Conservation (phyloP, 2,888 invertebrate genomes). For the Acrocyrtus sp. region DNA sequence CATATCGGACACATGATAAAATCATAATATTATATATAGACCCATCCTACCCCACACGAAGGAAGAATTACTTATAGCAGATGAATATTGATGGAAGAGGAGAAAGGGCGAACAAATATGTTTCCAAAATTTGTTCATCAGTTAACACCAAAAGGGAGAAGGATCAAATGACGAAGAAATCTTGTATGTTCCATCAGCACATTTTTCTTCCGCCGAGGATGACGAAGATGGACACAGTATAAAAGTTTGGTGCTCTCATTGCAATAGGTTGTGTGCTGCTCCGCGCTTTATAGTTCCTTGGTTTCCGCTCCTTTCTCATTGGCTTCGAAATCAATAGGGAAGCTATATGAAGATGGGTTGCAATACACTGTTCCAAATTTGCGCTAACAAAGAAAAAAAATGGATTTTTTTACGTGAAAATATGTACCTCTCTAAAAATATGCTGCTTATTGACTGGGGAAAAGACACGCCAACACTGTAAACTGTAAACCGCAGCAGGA, state of each 20-base stretch:
- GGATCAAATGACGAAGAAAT: neutral
- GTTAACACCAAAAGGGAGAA: neutral
- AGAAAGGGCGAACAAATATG: neutral
- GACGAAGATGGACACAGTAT: neutral
- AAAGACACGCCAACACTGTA: conserved; percentile 16
- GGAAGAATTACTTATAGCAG: too few species aligned
- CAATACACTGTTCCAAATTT: too few species aligned
- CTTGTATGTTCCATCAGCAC: neutral
- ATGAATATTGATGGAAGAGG: too few species aligned
- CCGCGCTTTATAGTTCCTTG: neutral
- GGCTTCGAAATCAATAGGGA: too few species aligned
- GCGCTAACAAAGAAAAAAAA: neutral
- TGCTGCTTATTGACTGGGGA: neutral
- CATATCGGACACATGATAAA: neutral
- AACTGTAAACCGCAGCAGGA: conserved; percentile 6
- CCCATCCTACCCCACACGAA: too few species aligned
- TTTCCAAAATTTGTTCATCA: neutral
- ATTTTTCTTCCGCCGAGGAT: neutral
- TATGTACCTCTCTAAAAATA: neutral
- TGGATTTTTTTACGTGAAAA: neutral
- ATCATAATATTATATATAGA: too few species aligned
- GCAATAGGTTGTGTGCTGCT: too few species aligned
- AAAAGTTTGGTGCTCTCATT: too few species aligned
- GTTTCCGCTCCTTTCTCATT: neutral
- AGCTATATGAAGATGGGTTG: too few species aligned